phyloP scores from a whole-genome alignment of 2,888 invertebrate genomes.

The Hypomecis punctinalis region DNA sequence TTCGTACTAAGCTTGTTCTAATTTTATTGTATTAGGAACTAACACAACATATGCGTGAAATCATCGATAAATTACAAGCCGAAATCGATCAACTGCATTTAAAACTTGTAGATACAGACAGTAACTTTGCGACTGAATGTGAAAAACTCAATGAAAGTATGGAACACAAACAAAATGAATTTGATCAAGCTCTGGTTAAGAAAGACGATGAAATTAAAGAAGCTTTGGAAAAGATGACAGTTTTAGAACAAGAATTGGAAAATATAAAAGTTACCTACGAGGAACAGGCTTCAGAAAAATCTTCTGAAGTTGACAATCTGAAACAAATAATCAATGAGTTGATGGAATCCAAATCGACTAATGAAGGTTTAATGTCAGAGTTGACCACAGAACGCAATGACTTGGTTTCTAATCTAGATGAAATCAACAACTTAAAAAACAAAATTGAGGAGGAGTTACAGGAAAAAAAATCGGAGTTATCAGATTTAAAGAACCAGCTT shows the following conservation, averaged over 20 bases:
- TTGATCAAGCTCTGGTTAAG: conserved; percentile 52
- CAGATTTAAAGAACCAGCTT: conserved; percentile 46
- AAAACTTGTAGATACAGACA: conserved; percentile 58
- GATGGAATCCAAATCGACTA: conserved; percentile 43
- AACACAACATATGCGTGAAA: conserved; percentile 50
- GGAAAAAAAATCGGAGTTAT: conserved; percentile 49
- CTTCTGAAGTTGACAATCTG: conserved; percentile 48
- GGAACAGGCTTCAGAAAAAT: conserved; percentile 47
- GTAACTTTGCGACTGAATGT: conserved; percentile 50
- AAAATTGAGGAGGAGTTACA: conserved; percentile 41
- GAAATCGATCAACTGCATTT: conserved; percentile 62
- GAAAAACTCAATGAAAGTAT: conserved; percentile 58
- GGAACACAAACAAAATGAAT: conserved; percentile 52
- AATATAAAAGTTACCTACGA: conserved; percentile 50
- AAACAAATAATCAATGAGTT: conserved; percentile 53
- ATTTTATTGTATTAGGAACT: conserved; percentile 65
- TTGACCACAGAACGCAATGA: conserved; percentile 48
- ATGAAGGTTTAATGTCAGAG: conserved; percentile 41
- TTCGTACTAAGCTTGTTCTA: conserved; percentile 36
- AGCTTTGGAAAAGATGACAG: conserved; percentile 53
- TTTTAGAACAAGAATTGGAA: conserved; percentile 54
- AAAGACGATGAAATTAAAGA: conserved; percentile 64
- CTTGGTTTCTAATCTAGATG: conserved; percentile 36
- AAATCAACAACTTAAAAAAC: conserved; percentile 46
- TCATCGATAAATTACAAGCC: conserved; percentile 59